Percentiles rank a stretch among this genome's conserved stretches.
phyloP scores from a whole-genome alignment of 2,888 invertebrate species.

The Leptogaster cylindrica region DNA sequence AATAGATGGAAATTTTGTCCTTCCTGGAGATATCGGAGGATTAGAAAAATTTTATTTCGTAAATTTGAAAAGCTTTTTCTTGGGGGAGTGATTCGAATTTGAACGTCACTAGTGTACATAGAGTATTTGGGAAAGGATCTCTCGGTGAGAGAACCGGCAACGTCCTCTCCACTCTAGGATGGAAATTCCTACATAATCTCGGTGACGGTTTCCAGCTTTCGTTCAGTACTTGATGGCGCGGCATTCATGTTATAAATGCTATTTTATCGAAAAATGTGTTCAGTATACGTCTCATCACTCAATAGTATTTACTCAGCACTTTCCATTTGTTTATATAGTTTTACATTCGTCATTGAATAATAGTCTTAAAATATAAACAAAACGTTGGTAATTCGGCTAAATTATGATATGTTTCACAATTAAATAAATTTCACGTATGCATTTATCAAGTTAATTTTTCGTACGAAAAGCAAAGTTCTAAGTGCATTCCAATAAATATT shows the following conservation, averaged over 20 bases:
- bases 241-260: constrained; percentile 7
- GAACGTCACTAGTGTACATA: too few species aligned
- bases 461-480: too few species aligned
- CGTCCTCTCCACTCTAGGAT: too few species aligned
- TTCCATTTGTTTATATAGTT: constrained; percentile 21
- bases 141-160: too few species aligned
- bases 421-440: not conserved
- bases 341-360: not conserved
- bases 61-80: too few species aligned
- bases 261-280: constrained; percentile 30
- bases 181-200: too few species aligned
- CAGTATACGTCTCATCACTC: constrained; percentile 33
- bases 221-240: constrained; percentile 19
- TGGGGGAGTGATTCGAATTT: too few species aligned
- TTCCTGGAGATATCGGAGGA: too few species aligned
- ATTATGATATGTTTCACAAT: not conserved
- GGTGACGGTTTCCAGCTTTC: not conserved
- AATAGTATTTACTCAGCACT: constrained; percentile 19
- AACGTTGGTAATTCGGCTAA: not conserved
- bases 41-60: too few species aligned
- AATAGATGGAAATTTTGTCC: too few species aligned
- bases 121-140: too few species aligned
- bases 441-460: too few species aligned
- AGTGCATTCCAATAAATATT: not conserved
- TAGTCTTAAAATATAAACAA: not conserved